These are phyloP conservation scores for Cartodere bifasciata DNA, from an alignment of 2,888 invertebrate genomes.

Conservation along the genomic window DNA sequence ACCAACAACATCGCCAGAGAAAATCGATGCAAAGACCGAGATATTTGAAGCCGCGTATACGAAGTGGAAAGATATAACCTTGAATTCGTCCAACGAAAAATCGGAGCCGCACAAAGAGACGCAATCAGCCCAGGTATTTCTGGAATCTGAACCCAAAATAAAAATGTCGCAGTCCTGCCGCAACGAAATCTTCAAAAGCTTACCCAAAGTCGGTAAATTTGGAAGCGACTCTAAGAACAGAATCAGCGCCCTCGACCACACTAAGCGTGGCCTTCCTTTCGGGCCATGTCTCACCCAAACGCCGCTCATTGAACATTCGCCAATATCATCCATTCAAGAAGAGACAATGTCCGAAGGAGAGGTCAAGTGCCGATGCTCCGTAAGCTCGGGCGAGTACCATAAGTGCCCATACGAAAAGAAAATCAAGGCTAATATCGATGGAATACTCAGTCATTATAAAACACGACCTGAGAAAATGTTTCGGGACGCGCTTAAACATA, in stretches of 20 bases:
- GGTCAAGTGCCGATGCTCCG: slow-evolving; percentile 13
- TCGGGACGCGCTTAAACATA: slow-evolving; percentile 8
- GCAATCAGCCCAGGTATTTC: too few relatives aligned
- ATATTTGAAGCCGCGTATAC: too few relatives aligned
- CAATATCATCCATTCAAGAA: neutral
- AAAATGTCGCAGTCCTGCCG: too few relatives aligned
- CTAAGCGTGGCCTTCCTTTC: neutral
- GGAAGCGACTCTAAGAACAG: slow-evolving; percentile 1
- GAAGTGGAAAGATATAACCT: too few relatives aligned
- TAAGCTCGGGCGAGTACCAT: slow-evolving; percentile 19
- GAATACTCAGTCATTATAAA: slow-evolving; percentile 11
- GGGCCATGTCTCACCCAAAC: too few relatives aligned
- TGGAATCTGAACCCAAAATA: too few relatives aligned
- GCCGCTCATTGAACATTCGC: too few relatives aligned
- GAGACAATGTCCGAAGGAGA: slow-evolving; percentile 15
- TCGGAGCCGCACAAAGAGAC: too few relatives aligned
- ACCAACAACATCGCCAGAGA: too few relatives aligned
- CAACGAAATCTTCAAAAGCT: neutral
- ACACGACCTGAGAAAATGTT: slow-evolving; percentile 14
- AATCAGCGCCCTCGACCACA: neutral
- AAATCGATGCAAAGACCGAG: too few relatives aligned
- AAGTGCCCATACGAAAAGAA: slow-evolving; percentile 13
- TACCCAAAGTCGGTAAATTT: slow-evolving; percentile 1
- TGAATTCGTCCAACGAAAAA: too few relatives aligned
- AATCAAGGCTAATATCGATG: too few relatives aligned